Percentiles rank a stretch among this genome's conserved stretches.
phyloP scores from a whole-genome alignment of 2,113 vertebrate genomes.

The Brachyhypopomus gauderio region DNA sequence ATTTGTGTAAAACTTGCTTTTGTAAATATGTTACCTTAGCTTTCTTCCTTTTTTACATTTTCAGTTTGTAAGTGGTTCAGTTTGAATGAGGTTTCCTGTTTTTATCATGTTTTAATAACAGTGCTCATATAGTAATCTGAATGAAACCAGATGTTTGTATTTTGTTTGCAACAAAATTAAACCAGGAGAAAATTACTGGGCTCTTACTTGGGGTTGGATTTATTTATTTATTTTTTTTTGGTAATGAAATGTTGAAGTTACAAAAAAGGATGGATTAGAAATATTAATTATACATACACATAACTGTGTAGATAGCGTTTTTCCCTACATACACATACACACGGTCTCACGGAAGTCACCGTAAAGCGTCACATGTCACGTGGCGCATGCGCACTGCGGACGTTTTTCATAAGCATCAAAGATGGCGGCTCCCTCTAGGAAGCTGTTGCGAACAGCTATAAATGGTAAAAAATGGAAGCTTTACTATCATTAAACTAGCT shows the following conservation, averaged over 20 bases:
- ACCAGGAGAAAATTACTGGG: not conserved
- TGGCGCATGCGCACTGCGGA: slow-evolving; percentile 54
- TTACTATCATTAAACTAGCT: not conserved
- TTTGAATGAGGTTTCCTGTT: too few species aligned
- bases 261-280: too few species aligned
- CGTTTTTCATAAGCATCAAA: slow-evolving; percentile 45
- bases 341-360: too few species aligned
- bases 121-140: not conserved
- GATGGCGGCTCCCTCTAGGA: slow-evolving; percentile 68
- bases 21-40: slow-evolving; percentile 71
- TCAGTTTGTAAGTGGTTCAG: not conserved
- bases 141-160: not conserved
- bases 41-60: slow-evolving; percentile 5
- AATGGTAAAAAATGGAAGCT: slow-evolving; percentile 57
- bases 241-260: too few species aligned
- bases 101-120: slow-evolving; percentile 38
- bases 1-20: not conserved
- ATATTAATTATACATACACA: too few species aligned
- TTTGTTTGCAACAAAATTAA: slow-evolving; percentile 15
- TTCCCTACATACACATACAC: too few species aligned
- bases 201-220: not conserved
- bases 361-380: too few species aligned
- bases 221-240: too few species aligned
- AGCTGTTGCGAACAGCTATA: slow-evolving; percentile 31
- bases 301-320: too few species aligned